Base-by-base conservation (phyloP, 1,140 invertebrate genomes). In the Belonocnema kinseyi region DNA sequence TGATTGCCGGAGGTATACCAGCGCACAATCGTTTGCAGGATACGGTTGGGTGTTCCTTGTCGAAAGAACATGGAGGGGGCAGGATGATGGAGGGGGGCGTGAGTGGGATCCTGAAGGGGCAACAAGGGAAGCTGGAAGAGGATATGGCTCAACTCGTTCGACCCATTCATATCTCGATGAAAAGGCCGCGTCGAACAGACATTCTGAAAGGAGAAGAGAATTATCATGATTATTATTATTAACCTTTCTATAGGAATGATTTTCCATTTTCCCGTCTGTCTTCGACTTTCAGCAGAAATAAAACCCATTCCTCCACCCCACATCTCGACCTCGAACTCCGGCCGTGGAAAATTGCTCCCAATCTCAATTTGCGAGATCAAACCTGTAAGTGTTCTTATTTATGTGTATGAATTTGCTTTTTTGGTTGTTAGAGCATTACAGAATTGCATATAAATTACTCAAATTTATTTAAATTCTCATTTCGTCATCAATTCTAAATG, bases 61-160 rank as follows among this genome's bases (percentile, higher is more conserved):
- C 58, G 58, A 66, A 66, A 66, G 26, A 14, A 66, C 58, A 33
- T 14, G 16, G 26, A 40, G 46, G 58, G 58, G 40, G 33, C 13
- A 13, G 14, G 7, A 16, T 2, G 6, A 16, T 26, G 7, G 58
- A 13, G 0, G 14, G 33, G 58, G 21, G 58, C 13, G 53, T 16
- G 16, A 10, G 53, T 54, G 21, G 58, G 33, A 26, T 61, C 33
- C 14, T 61, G 7, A 61, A 61, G 58, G 16, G 58, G 58, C 26
- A 33, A 40, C 12, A 73, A 78, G 82, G 77, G 72, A 74, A 75
- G 40, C 26, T 78, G 75, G 81, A 73, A 79, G 87, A 88, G 88
- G 87, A 87, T 85, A 87, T 87, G 86, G 87, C 85, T 90, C 87
- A 89, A 90, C 89, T 90, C 88, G 88, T 89, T 89, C 88, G 85